phyloP scores from a whole-genome alignment of 2,888 invertebrate genomes.

The Alentia gelatinosa region DNA sequence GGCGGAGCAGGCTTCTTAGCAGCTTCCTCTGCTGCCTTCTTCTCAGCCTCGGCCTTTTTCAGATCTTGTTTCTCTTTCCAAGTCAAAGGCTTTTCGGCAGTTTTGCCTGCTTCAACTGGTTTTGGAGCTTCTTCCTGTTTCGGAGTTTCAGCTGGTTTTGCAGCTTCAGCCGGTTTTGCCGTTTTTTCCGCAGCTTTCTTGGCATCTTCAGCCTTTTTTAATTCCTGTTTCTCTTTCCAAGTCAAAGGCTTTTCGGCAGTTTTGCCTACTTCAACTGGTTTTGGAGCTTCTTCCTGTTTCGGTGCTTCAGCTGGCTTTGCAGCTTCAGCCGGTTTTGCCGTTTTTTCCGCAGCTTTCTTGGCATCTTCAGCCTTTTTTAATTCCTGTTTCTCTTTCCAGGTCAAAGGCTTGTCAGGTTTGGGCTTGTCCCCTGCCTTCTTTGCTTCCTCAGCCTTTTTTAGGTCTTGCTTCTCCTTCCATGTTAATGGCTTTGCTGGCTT shows the following conservation, averaged over 20 bases:
- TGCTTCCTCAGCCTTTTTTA: constrained; percentile 39
- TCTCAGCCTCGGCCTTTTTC: not conserved
- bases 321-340: not conserved
- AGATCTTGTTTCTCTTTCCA: constrained; percentile 11
- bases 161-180: not conserved
- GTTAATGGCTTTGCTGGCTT: constrained; percentile 32
- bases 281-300: not conserved
- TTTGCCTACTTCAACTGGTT: not conserved
- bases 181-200: not conserved
- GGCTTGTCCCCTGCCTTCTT: not conserved
- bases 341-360: not conserved
- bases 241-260: constrained; percentile 22
- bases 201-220: not conserved
- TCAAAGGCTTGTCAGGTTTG: constrained; percentile 10
- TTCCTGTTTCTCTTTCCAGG: constrained; percentile 13
- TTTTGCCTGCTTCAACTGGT: not conserved
- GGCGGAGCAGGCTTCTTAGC: constrained; percentile 13
- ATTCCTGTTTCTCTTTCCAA: constrained; percentile 31
- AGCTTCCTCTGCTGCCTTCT: not conserved
- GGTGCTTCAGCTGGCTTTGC: not conserved
- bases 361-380: not conserved
- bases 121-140: not conserved
- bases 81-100: constrained; percentile 5
- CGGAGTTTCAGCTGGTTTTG: not conserved
- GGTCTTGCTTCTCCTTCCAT: constrained; percentile 27